Conservation (phyloP, 2,797 vertebrate genomes). For the Chanos chanos region DNA sequence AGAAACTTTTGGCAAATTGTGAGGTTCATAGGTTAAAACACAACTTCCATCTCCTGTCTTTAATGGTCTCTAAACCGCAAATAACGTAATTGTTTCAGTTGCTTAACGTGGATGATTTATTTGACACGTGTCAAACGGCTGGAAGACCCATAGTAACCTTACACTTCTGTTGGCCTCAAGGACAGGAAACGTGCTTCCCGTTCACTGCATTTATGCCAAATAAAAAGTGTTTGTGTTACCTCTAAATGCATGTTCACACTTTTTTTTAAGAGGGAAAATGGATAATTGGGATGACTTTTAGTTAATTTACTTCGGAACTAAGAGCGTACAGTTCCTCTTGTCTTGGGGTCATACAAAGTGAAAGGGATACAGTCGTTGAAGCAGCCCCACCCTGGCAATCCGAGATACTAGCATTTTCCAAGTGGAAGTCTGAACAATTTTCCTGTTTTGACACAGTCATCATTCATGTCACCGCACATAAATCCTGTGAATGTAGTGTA, state of each 20-base stretch:
- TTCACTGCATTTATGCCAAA: too few species aligned
- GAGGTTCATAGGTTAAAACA: not conserved
- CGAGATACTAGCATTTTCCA: not conserved
- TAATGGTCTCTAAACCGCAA: not conserved
- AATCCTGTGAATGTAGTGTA: constrained; percentile 15
- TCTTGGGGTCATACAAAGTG: too few species aligned
- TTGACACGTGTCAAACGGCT: not conserved
- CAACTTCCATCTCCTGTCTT: not conserved
- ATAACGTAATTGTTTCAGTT: constrained; percentile 14
- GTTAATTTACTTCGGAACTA: too few species aligned
- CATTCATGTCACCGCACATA: not conserved
- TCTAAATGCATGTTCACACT: too few species aligned
- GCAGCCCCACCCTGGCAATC: not conserved
- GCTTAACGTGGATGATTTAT: not conserved
- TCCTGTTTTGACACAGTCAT: constrained; percentile 9
- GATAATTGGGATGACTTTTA: too few species aligned
- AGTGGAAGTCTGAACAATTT: not conserved
- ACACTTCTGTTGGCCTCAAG: not conserved
- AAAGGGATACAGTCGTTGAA: too few species aligned
- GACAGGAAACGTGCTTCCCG: not conserved
- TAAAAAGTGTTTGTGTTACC: too few species aligned
- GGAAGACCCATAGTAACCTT: constrained; percentile 4
- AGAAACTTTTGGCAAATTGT: not conserved
- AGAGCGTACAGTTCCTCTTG: too few species aligned
- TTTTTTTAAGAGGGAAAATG: too few species aligned